phyloP scores from a whole-genome alignment of 2,797 vertebrate genomes.

The Rousettus madagascariensis region DNA sequence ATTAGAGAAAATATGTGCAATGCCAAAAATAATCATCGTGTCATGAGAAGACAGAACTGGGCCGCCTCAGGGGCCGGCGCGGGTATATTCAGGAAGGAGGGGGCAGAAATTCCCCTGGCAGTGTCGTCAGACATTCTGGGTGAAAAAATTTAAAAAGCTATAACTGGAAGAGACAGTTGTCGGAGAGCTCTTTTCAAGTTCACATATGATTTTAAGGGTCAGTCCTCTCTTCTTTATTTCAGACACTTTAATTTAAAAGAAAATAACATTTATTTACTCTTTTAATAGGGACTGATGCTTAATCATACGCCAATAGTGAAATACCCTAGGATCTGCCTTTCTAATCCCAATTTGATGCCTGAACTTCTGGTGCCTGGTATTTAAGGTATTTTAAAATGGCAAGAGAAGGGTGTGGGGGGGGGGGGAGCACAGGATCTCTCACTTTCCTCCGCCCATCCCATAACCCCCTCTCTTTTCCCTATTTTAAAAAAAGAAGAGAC shows the following conservation, averaged over 20 bases:
- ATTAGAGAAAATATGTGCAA: background rate
- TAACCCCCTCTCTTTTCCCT: background rate
- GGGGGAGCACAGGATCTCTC: background rate
- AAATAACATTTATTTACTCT: background rate
- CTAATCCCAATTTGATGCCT: background rate
- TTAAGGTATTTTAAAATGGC: conserved; percentile 38
- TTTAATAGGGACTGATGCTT: background rate
- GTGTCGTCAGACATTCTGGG: background rate
- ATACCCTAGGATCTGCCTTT: background rate
- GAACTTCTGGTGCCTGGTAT: conserved; percentile 21
- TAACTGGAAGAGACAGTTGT: background rate
- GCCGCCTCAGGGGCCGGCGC: conserved; percentile 40
- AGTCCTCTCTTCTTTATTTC: background rate
- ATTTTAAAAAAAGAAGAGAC: background rate
- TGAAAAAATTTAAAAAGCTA: background rate
- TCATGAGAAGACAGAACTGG: conserved; percentile 70
- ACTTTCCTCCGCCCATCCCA: background rate
- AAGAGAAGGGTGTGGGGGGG: background rate
- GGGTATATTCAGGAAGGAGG: conserved; percentile 61
- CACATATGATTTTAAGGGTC: background rate
- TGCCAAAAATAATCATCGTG: conserved; percentile 64
- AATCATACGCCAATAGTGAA: background rate
- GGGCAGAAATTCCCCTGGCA: conserved; percentile 47
- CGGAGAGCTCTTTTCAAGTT: background rate
- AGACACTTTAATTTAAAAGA: conserved; percentile 46